A percentile compares a stretch with the other conserved stretches of the same genome.
Evolutionary conservation across 2,888 invertebrate species (phyloP).

Genomic region (Lepidocyrtinus sp.): DNA sequence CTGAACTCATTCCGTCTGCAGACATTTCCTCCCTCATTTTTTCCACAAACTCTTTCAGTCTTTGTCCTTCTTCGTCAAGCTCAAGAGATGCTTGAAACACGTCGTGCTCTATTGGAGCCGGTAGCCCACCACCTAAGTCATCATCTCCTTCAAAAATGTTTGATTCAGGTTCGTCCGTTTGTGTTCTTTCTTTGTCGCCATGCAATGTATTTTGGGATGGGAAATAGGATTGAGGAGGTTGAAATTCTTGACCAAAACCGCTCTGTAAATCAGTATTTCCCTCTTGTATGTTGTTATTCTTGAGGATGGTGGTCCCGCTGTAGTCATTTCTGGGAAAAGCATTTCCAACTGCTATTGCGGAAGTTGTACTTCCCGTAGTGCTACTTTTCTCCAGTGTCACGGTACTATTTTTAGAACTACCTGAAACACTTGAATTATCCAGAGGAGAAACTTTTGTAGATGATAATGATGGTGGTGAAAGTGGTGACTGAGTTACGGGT

Average conservation of each 20-base stretch:
- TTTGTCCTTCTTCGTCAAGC: conserved; percentile 39
- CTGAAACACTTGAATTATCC: not conserved
- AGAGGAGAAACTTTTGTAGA: too few relatives aligned
- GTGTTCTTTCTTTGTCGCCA: not conserved
- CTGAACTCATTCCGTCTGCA: not conserved
- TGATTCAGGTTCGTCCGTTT: conserved; percentile 22
- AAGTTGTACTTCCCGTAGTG: not conserved
- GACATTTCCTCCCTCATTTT: conserved; percentile 42
- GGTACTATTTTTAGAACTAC: conserved; percentile 28
- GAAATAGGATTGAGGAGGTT: not conserved
- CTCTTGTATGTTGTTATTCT: not conserved
- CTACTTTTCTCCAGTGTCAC: not conserved
- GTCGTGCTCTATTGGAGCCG: conserved; percentile 23
- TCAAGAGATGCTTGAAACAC: conserved; percentile 34
- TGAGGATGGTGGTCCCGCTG: not conserved
- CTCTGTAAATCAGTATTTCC: not conserved
- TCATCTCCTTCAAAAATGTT: conserved; percentile 29
- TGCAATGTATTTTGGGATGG: not conserved
- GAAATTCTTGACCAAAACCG: not conserved
- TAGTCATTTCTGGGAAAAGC: not conserved
- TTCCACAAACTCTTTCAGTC: conserved; percentile 47
- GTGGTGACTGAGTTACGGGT: not conserved
- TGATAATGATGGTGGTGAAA: too few relatives aligned
- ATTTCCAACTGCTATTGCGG: not conserved
- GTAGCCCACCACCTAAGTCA: not conserved